phyloP scores from a whole-genome alignment of 2,113 vertebrate species.

The Campylomormyrus tamandua region DNA sequence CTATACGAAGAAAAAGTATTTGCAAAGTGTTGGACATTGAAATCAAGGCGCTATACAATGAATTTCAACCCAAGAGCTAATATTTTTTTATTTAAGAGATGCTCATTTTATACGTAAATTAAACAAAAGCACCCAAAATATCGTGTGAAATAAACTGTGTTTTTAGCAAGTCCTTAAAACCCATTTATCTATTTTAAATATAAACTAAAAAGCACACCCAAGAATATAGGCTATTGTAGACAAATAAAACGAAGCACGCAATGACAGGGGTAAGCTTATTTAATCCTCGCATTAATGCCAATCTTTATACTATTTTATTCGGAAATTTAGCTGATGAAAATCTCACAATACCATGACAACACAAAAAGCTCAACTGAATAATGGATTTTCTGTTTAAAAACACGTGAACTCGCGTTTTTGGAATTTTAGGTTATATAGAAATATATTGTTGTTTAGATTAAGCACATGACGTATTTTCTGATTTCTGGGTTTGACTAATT shows the following conservation, averaged over 20 bases:
- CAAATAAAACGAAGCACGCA: background rate
- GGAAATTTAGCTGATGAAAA: background rate
- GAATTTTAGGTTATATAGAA: background rate
- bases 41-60: background rate
- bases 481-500: background rate
- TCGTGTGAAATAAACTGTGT: background rate
- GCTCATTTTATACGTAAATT: background rate
- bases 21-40: background rate
- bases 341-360: background rate
- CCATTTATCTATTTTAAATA: background rate
- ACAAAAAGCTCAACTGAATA: background rate
- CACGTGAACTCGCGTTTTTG: background rate
- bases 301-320: background rate
- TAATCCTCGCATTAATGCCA: background rate
- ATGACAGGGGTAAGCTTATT: background rate
- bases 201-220: background rate
- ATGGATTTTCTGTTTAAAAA: background rate
- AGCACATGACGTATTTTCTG: background rate
- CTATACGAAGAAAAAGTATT: background rate
- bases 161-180: background rate
- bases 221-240: background rate
- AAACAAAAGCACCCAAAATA: background rate
- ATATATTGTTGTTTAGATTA: background rate
- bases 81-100: background rate
- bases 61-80: background rate